These are phyloP conservation scores for Cheilosia vernalis DNA, from an alignment of 2,888 invertebrate species.

Conservation along the genomic window DNA sequence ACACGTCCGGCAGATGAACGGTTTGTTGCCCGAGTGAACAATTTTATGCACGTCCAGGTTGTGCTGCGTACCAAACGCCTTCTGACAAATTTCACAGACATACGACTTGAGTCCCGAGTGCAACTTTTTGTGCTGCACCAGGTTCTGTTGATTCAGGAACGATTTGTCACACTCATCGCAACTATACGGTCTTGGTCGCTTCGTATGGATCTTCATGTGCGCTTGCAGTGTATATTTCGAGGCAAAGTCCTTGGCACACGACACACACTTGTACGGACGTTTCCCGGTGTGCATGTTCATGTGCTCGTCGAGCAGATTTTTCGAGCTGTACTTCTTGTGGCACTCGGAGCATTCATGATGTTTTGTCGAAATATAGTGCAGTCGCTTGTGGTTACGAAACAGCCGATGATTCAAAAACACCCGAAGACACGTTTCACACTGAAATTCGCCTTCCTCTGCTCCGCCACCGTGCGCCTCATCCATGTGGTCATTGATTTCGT, in stretches of 20 bases:
- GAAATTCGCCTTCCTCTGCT: slow-evolving; percentile 86
- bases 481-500: slow-evolving; percentile 87
- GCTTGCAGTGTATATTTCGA: slow-evolving; percentile 91
- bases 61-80: slow-evolving; percentile 90
- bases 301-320: slow-evolving; percentile 89
- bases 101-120: slow-evolving; percentile 87
- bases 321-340: slow-evolving; percentile 88
- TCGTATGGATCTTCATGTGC: slow-evolving; percentile 89
- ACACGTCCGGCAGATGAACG: slow-evolving; percentile 88
- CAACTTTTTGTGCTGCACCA: slow-evolving; percentile 89
- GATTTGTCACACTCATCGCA: slow-evolving; percentile 89
- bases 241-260: slow-evolving; percentile 90
- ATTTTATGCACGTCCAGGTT: slow-evolving; percentile 91
- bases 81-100: slow-evolving; percentile 83
- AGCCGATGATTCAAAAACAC: slow-evolving; percentile 86
- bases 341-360: slow-evolving; percentile 87
- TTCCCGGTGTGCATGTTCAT: slow-evolving; percentile 88
- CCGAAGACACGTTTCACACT: slow-evolving; percentile 87
- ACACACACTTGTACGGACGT: slow-evolving; percentile 87
- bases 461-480: slow-evolving; percentile 85
- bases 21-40: slow-evolving; percentile 90
- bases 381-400: slow-evolving; percentile 87
- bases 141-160: slow-evolving; percentile 90
- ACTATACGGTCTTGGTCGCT: slow-evolving; percentile 88
- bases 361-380: slow-evolving; percentile 86